Base-by-base conservation (phyloP, 2,113 vertebrate species). In the Onychorhynchus coronatus region DNA sequence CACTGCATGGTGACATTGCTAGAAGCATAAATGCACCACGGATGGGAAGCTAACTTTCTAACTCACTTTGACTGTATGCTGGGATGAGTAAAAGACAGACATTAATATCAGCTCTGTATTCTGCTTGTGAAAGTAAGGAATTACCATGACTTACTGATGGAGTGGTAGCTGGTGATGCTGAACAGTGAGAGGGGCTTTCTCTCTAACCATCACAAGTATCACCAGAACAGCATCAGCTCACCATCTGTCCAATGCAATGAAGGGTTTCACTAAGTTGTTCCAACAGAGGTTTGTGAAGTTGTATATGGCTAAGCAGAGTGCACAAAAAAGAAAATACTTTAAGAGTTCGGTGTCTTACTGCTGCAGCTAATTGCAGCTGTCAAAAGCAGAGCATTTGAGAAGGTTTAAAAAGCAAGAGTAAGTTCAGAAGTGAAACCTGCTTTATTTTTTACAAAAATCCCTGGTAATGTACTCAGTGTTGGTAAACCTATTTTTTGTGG, bases 1-100 rank as follows among this genome's bases (percentile, higher is more conserved):
- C 55, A 5, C 49, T 37, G 47, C 1, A 0, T 31, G 70, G 58
- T 94, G 85, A 70, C 20, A 5, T 25, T 58, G 71, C n/a, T 65
- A 15, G 37, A 56, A 73, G 61, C 7, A 5, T 8, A 28, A 2
- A 39, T 24, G n/a, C 0, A 0, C 11, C 8, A 11, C 30, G 14
- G 11, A 8, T 46, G 41, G 9, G 18, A 35, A 80, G 42, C 9
- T 70, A 4, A 21, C 44, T 89, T 53, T 25, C 20, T 30, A 9
- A 46, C 30, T 53, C 23, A 1, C 24, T 68, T 2, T 2, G 2
- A 2, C 41, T 62, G 19, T 53, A 6, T 5, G 1, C 49, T 66
- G 35, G n/a, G 6, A 8, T 76, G 25, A 55, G 35, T 61, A 73
- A 61, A 83, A 14, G 20, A 68, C 44, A 87, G 19, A 20, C 20